Base-by-base conservation (phyloP, 2,797 vertebrate species). In the Pachyuromys duprasi region DNA sequence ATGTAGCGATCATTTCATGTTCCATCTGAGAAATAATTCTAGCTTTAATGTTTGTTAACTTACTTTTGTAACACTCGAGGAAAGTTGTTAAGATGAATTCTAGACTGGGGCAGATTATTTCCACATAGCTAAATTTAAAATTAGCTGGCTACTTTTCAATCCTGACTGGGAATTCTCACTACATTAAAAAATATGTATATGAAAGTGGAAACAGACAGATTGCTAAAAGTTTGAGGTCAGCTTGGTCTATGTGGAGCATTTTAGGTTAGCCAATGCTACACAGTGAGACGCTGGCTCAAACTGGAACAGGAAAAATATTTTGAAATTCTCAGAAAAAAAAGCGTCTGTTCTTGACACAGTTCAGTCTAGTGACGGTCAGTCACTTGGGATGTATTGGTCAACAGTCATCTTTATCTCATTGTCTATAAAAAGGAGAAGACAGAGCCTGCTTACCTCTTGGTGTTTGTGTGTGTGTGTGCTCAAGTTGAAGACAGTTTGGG, bases 41-140 rank as follows among this genome's bases (percentile, higher is more conserved):
- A 88, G 36, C 20, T 82, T 95, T 88, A 88, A 45, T 95, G 22
- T 89, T 97, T 93, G 22, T 92, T 97, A 93, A 83, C 65, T 96
- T 67, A 67, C 22, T 96, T 55, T 67, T 84, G 88, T 1, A 89
- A 62, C 2, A 89, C 8, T 94, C 89, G 76, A 63, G 70, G 20
- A 89, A 94, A 90, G 36, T 81, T 81, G 14, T 92, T 76, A 86
- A 70, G 78, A 79, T 88, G 65, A 86, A 92, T 92, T 90, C n/a
- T 60, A 90, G 60, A 90, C 80, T 78, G 89, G 20, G 5, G 20
- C 33, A 75, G 42, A 89, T 65, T 70, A 88, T 90, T 89, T 26
- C 42, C 75, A 74, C 72, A 53, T 91, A 63, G 17, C 26, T 81
- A 91, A 95, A 78, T 78, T 92, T 89, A 94, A 95, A 86, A 76